Evolutionary conservation across 2,113 vertebrate species (phyloP), one percentile per base, ranked within the genome.

Genomic region (Arenaria interpres): DNA sequence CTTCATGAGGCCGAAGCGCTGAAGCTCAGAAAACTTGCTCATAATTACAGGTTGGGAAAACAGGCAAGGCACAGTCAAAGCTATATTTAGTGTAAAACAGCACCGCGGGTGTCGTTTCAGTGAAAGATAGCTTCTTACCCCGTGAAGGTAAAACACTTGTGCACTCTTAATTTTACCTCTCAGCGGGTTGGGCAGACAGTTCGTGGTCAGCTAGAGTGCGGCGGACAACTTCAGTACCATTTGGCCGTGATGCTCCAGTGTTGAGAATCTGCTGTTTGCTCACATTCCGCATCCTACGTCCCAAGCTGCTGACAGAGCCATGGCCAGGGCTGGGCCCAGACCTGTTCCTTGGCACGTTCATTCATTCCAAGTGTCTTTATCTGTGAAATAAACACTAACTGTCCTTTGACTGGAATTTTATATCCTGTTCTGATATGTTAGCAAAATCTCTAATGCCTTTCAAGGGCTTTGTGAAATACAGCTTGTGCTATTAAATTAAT

Each of bases 151-250:
- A 73, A 54, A 41, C 19, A n/a, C 28, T 57, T 14, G 17, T 7
- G 21, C 10, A 7, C 24, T 72, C 21, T 39, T 28, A 5, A 46
- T 81, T 57, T 71, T n/a, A 54, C 67, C 18, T 43, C 48, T 48
- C n/a, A 3, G 14, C 13, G 37, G 57, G 15, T 13, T 4, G 0
- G 39, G 59, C 51, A 82, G 63, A 10, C 30, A 37, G 56, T 10
- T 77, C 22, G 22, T 6, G 0, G 5, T 5, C 41, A 30, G 43
- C 39, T 45, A 5, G 27, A 30, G n/a, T 8, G 30, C 59, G 35
- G 45, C 15, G 30, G 33, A 37, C 46, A 39, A 10, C 10, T 60
- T 46, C 28, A 10, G 2, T 21, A 10, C 0, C 0, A 24, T 32
- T 60, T 43, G 50, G 17, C 18, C 1, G 0, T 3, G 14, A 16